phyloP scores from a whole-genome alignment of 1,140 invertebrate genomes.

The Bombus terrestris region DNA sequence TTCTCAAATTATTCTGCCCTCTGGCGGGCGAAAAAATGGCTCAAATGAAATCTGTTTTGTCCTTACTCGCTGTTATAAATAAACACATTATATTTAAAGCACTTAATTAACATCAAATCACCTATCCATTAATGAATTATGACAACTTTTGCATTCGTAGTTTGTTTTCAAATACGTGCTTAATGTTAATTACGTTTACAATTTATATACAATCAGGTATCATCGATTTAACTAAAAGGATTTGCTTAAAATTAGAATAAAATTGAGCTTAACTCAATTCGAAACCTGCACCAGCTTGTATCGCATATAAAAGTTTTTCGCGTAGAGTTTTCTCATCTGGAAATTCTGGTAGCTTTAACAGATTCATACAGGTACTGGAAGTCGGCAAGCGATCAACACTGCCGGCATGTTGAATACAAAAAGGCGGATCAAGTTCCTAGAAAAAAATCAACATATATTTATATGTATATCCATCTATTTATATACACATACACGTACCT shows the following conservation, averaged over 20 bases:
- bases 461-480: not conserved
- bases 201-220: conserved; percentile 40
- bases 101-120: conserved; percentile 22
- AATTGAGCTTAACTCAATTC: conserved; percentile 91
- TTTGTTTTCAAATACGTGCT: not conserved
- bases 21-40: not conserved
- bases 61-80: conserved; percentile 11
- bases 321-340: conserved; percentile 89
- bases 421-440: conserved; percentile 95
- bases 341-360: conserved; percentile 97
- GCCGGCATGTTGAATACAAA: conserved; percentile 96
- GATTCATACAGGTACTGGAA: conserved; percentile 98
- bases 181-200: conserved; percentile 12
- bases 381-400: conserved; percentile 94
- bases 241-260: conserved; percentile 3
- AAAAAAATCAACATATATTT: conserved; percentile 33
- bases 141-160: not conserved
- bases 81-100: conserved; percentile 28
- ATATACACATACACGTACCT: not conserved
- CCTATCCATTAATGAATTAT: conserved; percentile 28
- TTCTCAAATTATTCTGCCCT: not conserved
- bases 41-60: conserved; percentile 17
- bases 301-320: conserved; percentile 95
- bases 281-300: conserved; percentile 97
- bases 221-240: conserved; percentile 9